These are phyloP conservation scores for Cheilosia variabilis DNA, from an alignment of 2,888 invertebrate species.

Conservation along the genomic window DNA sequence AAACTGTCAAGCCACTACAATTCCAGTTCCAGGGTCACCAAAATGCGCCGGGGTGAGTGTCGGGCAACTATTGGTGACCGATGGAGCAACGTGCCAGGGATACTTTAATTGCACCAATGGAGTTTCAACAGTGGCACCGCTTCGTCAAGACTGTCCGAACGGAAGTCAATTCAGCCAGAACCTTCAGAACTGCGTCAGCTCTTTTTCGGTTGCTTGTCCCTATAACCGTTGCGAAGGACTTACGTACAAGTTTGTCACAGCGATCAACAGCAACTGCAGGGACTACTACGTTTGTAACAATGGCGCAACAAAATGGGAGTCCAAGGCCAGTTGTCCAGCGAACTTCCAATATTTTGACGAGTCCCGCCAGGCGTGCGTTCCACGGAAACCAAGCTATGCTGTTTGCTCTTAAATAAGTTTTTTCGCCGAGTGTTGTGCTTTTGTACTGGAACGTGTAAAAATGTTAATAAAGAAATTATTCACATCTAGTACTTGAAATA, in stretches of 20 bases:
- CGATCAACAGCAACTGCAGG: constrained; percentile 5
- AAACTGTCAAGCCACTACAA: constrained; percentile 39
- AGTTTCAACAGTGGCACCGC: constrained; percentile 3
- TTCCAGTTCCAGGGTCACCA: too few species aligned
- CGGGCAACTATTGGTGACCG: constrained; percentile 35
- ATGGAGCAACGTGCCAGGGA: constrained; percentile 78
- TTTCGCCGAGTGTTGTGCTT: neutral
- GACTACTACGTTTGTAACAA: constrained; percentile 76
- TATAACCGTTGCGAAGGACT: constrained; percentile 79
- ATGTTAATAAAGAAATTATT: too few species aligned
- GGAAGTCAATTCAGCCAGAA: constrained; percentile 75
- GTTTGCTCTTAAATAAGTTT: constrained; percentile 20
- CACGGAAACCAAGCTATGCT: accelerated
- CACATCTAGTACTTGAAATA: too few species aligned
- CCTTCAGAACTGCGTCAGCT: constrained; percentile 71
- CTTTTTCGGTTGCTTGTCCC: constrained; percentile 70
- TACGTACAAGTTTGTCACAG: constrained; percentile 75
- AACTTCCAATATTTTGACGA: constrained; percentile 76
- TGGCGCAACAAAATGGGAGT: neutral
- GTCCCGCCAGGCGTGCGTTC: constrained; percentile 67
- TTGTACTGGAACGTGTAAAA: too few species aligned
- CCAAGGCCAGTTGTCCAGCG: constrained; percentile 34
- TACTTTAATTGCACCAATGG: constrained; percentile 76
- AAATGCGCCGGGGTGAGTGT: neutral
- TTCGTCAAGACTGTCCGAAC: constrained; percentile 77